These are phyloP conservation scores for Incurvaria masculella DNA, from an alignment of 2,888 invertebrate genomes.

Conservation along the genomic window DNA sequence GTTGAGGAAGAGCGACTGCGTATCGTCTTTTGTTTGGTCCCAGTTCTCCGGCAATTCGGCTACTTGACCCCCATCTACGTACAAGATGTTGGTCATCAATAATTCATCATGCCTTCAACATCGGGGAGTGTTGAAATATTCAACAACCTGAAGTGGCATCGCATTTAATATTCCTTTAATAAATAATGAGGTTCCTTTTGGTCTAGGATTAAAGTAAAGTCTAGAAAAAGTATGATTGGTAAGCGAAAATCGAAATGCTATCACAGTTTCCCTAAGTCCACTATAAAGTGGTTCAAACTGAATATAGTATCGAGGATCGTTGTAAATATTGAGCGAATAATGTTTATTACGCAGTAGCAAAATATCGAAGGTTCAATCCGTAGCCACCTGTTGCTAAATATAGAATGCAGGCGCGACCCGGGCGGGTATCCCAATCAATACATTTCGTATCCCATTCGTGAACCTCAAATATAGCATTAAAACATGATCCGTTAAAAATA, in stretches of 20 bases:
- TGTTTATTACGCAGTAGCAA: conserved; percentile 29
- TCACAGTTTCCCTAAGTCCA: too few species aligned
- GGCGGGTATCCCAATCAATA: conserved; percentile 40
- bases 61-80: conserved; percentile 45
- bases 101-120: neutral
- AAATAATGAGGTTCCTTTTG: too few species aligned
- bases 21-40: conserved; percentile 54
- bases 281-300: neutral
- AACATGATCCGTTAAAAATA: conserved; percentile 1
- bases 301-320: neutral
- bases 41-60: conserved; percentile 52
- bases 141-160: too few species aligned
- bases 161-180: too few species aligned
- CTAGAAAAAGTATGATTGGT: too few species aligned
- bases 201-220: too few species aligned
- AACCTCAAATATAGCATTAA: conserved; percentile 12
- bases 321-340: neutral
- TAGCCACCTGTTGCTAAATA: conserved; percentile 50
- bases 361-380: conserved; percentile 22
- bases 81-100: neutral
- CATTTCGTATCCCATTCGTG: too few species aligned
- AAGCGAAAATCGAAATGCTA: too few species aligned
- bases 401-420: conserved; percentile 32
- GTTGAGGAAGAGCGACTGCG: conserved; percentile 50
- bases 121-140: neutral